phyloP scores from a whole-genome alignment of 1,140 invertebrate genomes.

The Muscidifurax raptorellus region DNA sequence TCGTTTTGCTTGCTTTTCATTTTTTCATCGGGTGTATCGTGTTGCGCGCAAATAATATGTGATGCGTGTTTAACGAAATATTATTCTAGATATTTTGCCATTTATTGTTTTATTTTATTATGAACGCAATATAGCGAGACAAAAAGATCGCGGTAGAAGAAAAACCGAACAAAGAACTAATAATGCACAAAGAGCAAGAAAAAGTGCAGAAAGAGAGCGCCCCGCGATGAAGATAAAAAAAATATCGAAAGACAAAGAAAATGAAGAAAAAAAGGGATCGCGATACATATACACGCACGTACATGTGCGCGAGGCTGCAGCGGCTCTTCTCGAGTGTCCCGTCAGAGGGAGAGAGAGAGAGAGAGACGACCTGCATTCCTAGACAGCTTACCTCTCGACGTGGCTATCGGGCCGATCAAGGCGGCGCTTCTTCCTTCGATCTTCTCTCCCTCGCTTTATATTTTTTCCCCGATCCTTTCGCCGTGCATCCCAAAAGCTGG shows the following conservation, averaged over 20 bases:
- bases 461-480: constrained; percentile 50
- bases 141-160: too few relatives aligned
- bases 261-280: constrained; percentile 20
- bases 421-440: constrained; percentile 26
- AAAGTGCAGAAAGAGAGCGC: neutral
- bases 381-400: constrained; percentile 46
- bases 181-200: neutral
- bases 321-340: constrained; percentile 38
- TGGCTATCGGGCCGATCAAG: constrained; percentile 42
- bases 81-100: too few relatives aligned
- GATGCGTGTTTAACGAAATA: too few relatives aligned
- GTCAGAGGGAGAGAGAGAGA: neutral
- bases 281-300: neutral
- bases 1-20: constrained; percentile 2
- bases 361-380: constrained; percentile 40
- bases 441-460: constrained; percentile 39
- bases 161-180: neutral
- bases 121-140: too few relatives aligned
- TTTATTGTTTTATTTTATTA: too few relatives aligned
- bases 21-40: neutral
- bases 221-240: constrained; percentile 4
- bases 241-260: constrained; percentile 18
- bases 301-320: neutral
- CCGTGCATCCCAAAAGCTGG: constrained; percentile 31
- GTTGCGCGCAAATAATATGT: too few relatives aligned